Percentiles rank a stretch among this genome's conserved stretches.
Conservation (phyloP, 2,888 invertebrate species). For the Drosophila atroscutellata region DNA sequence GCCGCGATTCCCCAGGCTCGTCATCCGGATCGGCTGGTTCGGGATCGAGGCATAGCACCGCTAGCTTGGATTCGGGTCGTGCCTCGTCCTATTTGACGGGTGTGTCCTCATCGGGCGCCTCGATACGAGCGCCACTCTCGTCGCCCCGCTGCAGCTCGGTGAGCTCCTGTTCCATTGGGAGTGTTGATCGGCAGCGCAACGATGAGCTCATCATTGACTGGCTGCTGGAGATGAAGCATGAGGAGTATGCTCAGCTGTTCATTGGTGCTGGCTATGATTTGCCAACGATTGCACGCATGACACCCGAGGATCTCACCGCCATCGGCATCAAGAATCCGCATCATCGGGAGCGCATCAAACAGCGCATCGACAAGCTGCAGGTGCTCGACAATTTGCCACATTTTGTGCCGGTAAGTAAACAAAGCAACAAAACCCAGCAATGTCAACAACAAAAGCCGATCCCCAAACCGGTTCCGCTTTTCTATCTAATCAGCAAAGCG, state of each 20-base stretch:
- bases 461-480: slow-evolving; percentile 30
- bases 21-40: slow-evolving; percentile 95
- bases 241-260: slow-evolving; percentile 97
- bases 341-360: slow-evolving; percentile 97
- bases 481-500: slow-evolving; percentile 56
- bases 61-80: slow-evolving; percentile 94
- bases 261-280: slow-evolving; percentile 98
- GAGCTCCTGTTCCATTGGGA: slow-evolving; percentile 91
- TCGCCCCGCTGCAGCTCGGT: slow-evolving; percentile 89
- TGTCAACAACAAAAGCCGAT: background rate
- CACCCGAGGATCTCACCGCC: slow-evolving; percentile 96
- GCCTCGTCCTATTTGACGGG: slow-evolving; percentile 91
- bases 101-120: slow-evolving; percentile 81
- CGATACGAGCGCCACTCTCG: slow-evolving; percentile 86
- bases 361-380: slow-evolving; percentile 97
- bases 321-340: slow-evolving; percentile 98
- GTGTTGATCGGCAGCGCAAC: slow-evolving; percentile 90
- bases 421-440: background rate
- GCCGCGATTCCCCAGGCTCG: slow-evolving; percentile 96
- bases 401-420: slow-evolving; percentile 92
- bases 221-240: slow-evolving; percentile 96
- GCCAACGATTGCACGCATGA: slow-evolving; percentile 99
- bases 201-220: slow-evolving; percentile 98
- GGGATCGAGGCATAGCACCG: slow-evolving; percentile 95
- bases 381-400: slow-evolving; percentile 98